Evolutionary conservation across 2,797 vertebrate species (phyloP), one percentile per base, ranked within the genome.

Genomic region (Sebastes itinus): DNA sequence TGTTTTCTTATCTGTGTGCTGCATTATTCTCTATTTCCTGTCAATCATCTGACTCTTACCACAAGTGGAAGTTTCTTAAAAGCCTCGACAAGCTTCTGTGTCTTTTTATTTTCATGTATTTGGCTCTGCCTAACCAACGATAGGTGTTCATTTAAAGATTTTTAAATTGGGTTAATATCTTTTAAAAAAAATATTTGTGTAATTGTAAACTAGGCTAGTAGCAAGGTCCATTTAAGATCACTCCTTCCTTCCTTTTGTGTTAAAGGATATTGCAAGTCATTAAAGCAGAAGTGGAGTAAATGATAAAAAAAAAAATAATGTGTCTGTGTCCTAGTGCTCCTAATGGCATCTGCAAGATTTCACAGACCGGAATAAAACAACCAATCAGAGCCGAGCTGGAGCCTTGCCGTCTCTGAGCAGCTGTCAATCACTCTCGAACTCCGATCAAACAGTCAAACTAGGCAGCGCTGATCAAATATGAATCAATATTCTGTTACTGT

Each of bases 21-120:
- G 69, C 42, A 54, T 27, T 58, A 16, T 46, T 54, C n/a, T 79
- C n/a, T 14, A 2, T 69, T 80, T 80, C 52, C 66, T 68, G 73
- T 73, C 56, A 83, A 25, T 75, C 81, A 49, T 56, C 20, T 76
- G 1, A 10, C 13, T 28, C 28, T 32, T 20, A 28, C 1, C 8
- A 64, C 18, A 74, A 61, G 25, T 20, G 20, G 14, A 74, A 32
- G 2, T 52, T 25, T 56, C 8, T 64, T 35, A 2, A 58, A 46
- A 22, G 25, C 8, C 18, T 4, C 20, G 1, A 28, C 7, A 63
- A 0, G 22, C 5, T 59, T 10, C 63, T 56, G 7, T 27, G 4
- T 33, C 13, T 25, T 33, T 65, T 62, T 32, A 2, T 33, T 61
- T 64, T 25, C 11, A 6, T 70, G 2, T 27, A 0, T n/a, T 60